Conservation (phyloP, 2,797 vertebrate genomes). For the Mormyrops boulengeri region DNA sequence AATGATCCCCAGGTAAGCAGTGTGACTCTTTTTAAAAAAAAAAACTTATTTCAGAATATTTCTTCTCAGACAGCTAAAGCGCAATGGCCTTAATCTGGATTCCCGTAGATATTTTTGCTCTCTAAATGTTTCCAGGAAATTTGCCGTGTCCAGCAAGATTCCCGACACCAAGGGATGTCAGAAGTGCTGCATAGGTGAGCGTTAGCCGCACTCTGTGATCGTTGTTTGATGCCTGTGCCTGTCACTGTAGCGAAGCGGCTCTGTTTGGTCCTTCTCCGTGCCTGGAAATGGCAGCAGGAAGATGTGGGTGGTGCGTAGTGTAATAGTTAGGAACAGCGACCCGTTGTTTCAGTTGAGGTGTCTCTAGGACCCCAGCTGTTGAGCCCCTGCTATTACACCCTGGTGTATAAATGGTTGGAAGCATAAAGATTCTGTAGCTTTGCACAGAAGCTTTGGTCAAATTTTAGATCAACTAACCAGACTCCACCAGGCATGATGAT, state of each 20-base stretch:
- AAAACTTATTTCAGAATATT: background rate
- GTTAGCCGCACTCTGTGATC: background rate
- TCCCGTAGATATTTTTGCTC: background rate
- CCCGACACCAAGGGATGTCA: constrained; percentile 86
- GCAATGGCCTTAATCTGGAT: background rate
- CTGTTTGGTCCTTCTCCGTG: no score
- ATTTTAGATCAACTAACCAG: background rate
- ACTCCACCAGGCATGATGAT: background rate
- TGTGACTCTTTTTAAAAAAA: background rate
- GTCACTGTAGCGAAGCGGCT: background rate
- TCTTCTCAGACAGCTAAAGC: background rate
- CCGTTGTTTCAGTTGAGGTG: background rate
- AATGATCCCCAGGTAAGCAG: constrained; percentile 72
- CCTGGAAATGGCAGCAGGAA: no score
- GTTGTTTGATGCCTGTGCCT: background rate
- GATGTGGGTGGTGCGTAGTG: background rate
- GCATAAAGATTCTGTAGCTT: background rate
- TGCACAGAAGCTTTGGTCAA: background rate
- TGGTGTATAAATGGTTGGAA: background rate
- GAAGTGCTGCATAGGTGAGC: constrained; percentile 79
- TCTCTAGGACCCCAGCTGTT: background rate
- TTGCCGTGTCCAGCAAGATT: constrained; percentile 81
- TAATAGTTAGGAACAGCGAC: background rate
- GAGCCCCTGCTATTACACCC: background rate
- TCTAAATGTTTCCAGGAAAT: constrained; percentile 63